Base-by-base conservation (phyloP, 2,113 vertebrate genomes). In the Paradisaea rubra region DNA sequence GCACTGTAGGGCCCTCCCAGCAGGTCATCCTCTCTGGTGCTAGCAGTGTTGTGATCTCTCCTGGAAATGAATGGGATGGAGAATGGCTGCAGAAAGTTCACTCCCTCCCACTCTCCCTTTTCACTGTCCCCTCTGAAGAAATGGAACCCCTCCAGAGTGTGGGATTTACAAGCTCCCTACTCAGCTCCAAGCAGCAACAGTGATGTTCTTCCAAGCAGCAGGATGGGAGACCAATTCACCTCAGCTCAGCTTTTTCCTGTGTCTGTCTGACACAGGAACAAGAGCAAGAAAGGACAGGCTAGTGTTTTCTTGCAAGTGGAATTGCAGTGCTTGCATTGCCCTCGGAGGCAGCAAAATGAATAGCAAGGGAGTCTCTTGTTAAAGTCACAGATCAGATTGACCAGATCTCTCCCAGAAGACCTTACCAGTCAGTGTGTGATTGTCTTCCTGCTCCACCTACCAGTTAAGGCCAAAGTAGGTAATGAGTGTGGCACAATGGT, bases 361-460 rank as follows among this genome's bases (percentile, higher is more conserved):
- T 14, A 76, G 49, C 61, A 52, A 72, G 27, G 61, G 45, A 91
- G 41, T 21, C 28, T 84, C 24, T 81, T 68, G 30, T 70, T 91
- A 59, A 41, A 74, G 44, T 78, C 64, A 60, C 28, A 56, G 44
- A 64, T 49, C 37, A 90, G 53, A 64, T 21, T 42, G 70, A 68
- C 45, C 41, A 86, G 41, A 64, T 49, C 9, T 76, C 61, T 94
- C 53, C 21, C 39, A 52, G 54, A 86, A 82, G 57, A 84, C 69
- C 44, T 76, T 68, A 72, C 41, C 1, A 6, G 45, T 65, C 23
- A 61, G 35, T 24, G 41, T 39, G 52, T 56, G 57, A 87, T 82
- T 91, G 59, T 94, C 91, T 74, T 93, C 90, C 86, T 88, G 86
- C 33, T 84, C 64, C 83, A 86, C 27, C 69, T 92, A 61, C 69